Base-by-base conservation (phyloP, 2,113 vertebrate genomes). In the Carlito syrichta region DNA sequence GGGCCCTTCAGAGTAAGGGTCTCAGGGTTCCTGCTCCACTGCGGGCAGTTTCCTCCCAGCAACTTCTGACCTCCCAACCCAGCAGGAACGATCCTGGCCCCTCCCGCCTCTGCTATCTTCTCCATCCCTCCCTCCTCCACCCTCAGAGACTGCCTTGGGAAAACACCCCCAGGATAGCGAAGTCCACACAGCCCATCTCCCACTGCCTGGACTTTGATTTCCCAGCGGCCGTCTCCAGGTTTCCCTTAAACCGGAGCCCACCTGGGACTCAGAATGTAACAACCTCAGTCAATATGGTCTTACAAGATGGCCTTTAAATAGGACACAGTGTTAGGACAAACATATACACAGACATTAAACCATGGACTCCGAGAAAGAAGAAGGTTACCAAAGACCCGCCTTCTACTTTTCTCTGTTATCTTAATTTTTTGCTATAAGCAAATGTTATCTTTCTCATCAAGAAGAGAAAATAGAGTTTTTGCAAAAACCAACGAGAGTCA, bases 371-470 rank as follows among this genome's bases (percentile, higher is more conserved):
- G 30, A 76, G 69, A 35, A n/a, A 11, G 62, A 7, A 6, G 84
- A 68, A 2, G 25, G 58, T 68, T 14, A 14, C 54, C 60, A 3
- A 2, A 0, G 8, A 30, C 48, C 62, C 58, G 2, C 52, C 12
- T 20, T 71, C 78, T 40, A 3, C 22, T 43, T 7, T 43, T 52
- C 71, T 25, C 32, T 27, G 45, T 32, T 79, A 54, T 83, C 69
- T 60, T 78, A 82, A 81, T 40, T 50, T 66, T 86, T 66, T 88
- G 43, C 86, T 25, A 6, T 20, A 20, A 76, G 66, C n/a, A 89
- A 91, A 82, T 17, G n/a, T 77, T 60, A 25, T n/a, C 40, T 81
- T 89, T 91, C 40, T 73, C 40, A 97, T 89, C 73, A 69, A 74
- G 23, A 50, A 68, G 86, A 83, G 8, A 40, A 96, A 86, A 87